phyloP scores from a whole-genome alignment of 2,113 vertebrate genomes.

The Cinclus cinclus region DNA sequence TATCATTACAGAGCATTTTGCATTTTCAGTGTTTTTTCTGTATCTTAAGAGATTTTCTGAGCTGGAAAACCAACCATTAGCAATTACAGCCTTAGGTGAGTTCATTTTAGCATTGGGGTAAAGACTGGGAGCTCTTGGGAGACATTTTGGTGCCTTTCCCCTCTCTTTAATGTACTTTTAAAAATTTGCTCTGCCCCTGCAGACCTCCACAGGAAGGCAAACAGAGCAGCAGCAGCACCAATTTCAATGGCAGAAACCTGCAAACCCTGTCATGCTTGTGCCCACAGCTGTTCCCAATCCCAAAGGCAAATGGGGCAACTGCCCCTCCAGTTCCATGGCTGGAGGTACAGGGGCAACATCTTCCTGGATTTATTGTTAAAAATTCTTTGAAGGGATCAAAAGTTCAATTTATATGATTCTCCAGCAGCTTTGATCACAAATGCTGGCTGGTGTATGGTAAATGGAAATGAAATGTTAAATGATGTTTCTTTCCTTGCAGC shows the following conservation, averaged over 20 bases:
- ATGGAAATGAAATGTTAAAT: neutral
- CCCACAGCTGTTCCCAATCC: neutral
- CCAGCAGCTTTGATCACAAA: neutral
- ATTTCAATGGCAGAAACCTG: neutral
- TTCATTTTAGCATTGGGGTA: neutral
- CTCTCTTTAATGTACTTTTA: neutral
- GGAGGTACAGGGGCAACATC: neutral
- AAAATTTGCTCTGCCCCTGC: neutral
- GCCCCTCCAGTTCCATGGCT: neutral
- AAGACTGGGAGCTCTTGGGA: neutral
- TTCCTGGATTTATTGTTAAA: neutral
- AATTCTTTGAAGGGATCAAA: neutral
- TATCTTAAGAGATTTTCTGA: neutral
- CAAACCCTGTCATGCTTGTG: neutral
- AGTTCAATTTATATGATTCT: neutral
- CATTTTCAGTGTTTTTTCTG: neutral
- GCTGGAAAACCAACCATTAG: neutral
- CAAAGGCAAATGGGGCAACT: neutral
- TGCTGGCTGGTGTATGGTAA: fast-evolving
- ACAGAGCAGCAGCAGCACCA: neutral
- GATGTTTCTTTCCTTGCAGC: neutral
- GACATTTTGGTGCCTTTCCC: neutral
- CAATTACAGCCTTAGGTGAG: neutral
- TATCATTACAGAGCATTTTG: neutral
- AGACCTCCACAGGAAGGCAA: neutral